Percentiles rank a stretch among this genome's conserved stretches.
These are phyloP conservation scores for Scaptomyza montana DNA, from an alignment of 1,140 invertebrate species.

Conservation along the genomic window DNA sequence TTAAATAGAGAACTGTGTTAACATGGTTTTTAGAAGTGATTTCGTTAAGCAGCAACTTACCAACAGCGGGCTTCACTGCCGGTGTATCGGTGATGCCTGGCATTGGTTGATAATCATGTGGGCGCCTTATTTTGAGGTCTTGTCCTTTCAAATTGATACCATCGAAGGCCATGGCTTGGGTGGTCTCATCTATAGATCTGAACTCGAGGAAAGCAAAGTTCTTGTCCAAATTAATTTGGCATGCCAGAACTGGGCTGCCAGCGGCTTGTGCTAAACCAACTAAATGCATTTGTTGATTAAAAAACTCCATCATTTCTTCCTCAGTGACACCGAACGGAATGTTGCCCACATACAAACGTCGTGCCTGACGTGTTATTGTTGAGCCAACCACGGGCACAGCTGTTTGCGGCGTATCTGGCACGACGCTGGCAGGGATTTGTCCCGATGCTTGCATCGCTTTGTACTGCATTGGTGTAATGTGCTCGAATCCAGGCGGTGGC, in stretches of 20 bases:
- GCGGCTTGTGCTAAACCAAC: slow-evolving; percentile 99
- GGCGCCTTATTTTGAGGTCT: slow-evolving; percentile 98
- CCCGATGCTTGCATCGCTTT: slow-evolving; percentile 95
- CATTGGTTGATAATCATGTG: slow-evolving; percentile 99
- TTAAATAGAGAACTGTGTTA: slow-evolving; percentile 3
- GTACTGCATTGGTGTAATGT: slow-evolving; percentile 96
- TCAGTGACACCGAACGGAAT: slow-evolving; percentile 99
- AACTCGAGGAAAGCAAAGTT: slow-evolving; percentile 99
- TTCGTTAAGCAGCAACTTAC: slow-evolving; percentile 84
- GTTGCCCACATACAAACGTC: slow-evolving; percentile 98
- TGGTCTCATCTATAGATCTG: slow-evolving; percentile 99
- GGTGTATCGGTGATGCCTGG: slow-evolving; percentile 97
- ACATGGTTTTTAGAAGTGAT: too few relatives aligned
- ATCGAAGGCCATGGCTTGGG: slow-evolving; percentile 99
- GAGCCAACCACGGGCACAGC: slow-evolving; percentile 98
- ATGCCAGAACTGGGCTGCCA: slow-evolving; percentile 98
- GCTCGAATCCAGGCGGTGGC: slow-evolving; percentile 98
- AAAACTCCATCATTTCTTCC: slow-evolving; percentile 99
- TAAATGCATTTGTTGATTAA: slow-evolving; percentile 99
- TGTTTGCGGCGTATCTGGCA: slow-evolving; percentile 94
- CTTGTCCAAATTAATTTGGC: slow-evolving; percentile 99
- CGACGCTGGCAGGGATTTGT: slow-evolving; percentile 96
- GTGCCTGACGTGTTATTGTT: slow-evolving; percentile 98
- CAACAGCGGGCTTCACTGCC: slow-evolving; percentile 91
- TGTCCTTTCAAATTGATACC: slow-evolving; percentile 99